Base-by-base conservation (phyloP, 1,140 invertebrate species). In the Myzus persicae region DNA sequence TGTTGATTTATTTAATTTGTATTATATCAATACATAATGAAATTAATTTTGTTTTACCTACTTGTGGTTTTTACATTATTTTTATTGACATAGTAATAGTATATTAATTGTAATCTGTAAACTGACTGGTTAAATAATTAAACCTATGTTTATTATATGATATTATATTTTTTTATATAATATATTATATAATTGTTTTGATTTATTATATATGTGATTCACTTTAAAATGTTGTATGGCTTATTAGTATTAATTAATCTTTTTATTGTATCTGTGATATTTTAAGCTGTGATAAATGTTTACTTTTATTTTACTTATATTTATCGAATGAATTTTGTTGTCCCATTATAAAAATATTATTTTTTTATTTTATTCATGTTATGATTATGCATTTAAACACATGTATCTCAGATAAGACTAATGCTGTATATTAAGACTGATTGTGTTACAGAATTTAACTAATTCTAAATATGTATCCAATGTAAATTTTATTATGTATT, bases 211-310 rank as follows among this genome's bases (percentile, higher is more conserved):
- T 67, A 11, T n/a, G 31, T 67, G 11, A 67, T 67, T 67, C 59
- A 67, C 14, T 18, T n/a, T n/a, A 67, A n/a, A 67, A n/a, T n/a
- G 14, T n/a, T 67, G 4, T n/a, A n/a, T 67, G 59, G 59, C n/a
- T 67, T 67, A 67, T 67, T 67, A n/a, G 59, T 67, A 67, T n/a
- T 67, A 67, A 67, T 67, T 67, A n/a, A 67, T n/a, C 31, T 18
- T 67, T 67, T 67, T n/a, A 67, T 67, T 67, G 59, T 67, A 67
- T 67, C 59, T 67, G 59, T 67, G 59, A 67, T 67, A 67, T 67
- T 67, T n/a, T n/a, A 67, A 67, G 31, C 31, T 67, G 31, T 67
- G 31, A 67, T 67, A 5, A 67, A 14, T n/a, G 11, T 67, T 3
- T 67, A 67, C 24, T 24, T 67, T 67, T 67, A n/a, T 67, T 67